A percentile compares a stretch with the other conserved stretches of the same genome.
phyloP scores from a whole-genome alignment of 2,888 invertebrate genomes.

The Xestia ashworthii region DNA sequence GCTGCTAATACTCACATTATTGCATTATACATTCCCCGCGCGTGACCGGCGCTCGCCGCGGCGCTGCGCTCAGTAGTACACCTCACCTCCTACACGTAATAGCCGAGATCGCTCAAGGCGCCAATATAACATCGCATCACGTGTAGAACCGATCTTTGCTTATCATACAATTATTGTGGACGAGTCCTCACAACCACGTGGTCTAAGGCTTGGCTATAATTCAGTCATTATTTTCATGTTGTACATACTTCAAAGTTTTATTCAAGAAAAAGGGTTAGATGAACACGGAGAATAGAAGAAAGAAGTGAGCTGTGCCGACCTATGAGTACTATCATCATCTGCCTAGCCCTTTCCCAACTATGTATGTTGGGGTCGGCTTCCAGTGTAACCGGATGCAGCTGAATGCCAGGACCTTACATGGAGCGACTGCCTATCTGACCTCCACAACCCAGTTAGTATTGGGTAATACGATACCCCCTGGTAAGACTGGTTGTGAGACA shows the following conservation, averaged over 20 bases:
- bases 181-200: background rate
- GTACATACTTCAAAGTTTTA: background rate
- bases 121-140: slow-evolving; percentile 14
- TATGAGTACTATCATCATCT: background rate
- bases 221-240: background rate
- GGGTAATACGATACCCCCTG: too few relatives aligned
- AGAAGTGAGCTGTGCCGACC: background rate
- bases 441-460: too few relatives aligned
- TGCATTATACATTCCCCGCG: slow-evolving; percentile 48
- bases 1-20: slow-evolving; percentile 48
- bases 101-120: slow-evolving; percentile 37
- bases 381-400: too few relatives aligned
- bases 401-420: too few relatives aligned
- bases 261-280: background rate
- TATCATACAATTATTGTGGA: slow-evolving; percentile 10
- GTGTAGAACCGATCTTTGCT: background rate
- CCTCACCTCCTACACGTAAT: too few relatives aligned
- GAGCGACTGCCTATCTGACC: too few relatives aligned
- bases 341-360: too few relatives aligned
- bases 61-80: slow-evolving; percentile 17
- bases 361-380: too few relatives aligned
- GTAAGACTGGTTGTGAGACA: too few relatives aligned
- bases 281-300: background rate
- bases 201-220: background rate
- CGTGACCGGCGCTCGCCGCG: slow-evolving; percentile 28